phyloP scores from a whole-genome alignment of 37 sponge, comb jelly and placozoan genomes.

The Spongilla lacustris region DNA sequence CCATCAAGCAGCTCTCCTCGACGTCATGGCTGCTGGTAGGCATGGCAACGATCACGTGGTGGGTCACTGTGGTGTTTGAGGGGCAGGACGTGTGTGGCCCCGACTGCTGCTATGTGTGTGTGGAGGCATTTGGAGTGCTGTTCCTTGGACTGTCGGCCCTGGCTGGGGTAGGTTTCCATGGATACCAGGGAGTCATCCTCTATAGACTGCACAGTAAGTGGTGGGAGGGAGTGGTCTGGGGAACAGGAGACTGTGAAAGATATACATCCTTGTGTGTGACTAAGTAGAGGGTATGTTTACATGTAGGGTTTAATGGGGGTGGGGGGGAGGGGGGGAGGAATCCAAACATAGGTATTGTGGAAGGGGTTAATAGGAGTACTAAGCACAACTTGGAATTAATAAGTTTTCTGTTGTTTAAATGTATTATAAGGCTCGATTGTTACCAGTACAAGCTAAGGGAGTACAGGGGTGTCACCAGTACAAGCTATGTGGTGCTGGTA shows the following conservation, averaged over 20 bases:
- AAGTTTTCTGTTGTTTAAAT: too few species aligned
- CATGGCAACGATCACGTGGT: conserved; percentile 15
- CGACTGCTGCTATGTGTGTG: conserved; percentile 46
- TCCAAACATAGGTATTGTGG: too few species aligned
- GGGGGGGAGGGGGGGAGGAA: too few species aligned
- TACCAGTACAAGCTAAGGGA: too few species aligned
- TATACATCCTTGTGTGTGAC: background rate
- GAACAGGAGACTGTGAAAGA: background rate
- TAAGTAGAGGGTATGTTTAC: too few species aligned
- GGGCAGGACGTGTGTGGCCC: conserved; percentile 1
- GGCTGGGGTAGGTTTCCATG: conserved; percentile 22
- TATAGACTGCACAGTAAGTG: conserved; percentile 52
- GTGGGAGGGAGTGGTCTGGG: conserved; percentile 10
- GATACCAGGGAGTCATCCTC: conserved; percentile 60
- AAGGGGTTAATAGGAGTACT: too few species aligned
- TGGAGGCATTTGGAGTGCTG: conserved; percentile 40
- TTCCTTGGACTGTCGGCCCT: conserved; percentile 26
- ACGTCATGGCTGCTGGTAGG: conserved; percentile 35
- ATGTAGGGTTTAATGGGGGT: too few species aligned
- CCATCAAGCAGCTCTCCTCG: conserved; percentile 15
- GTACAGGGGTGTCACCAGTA: too few species aligned
- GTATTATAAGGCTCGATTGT: too few species aligned
- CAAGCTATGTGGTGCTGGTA: too few species aligned
- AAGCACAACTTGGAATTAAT: too few species aligned
- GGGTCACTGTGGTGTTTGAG: conserved; percentile 11